Conservation (phyloP, 1,140 invertebrate genomes). For the Ridgeia piscesae region DNA sequence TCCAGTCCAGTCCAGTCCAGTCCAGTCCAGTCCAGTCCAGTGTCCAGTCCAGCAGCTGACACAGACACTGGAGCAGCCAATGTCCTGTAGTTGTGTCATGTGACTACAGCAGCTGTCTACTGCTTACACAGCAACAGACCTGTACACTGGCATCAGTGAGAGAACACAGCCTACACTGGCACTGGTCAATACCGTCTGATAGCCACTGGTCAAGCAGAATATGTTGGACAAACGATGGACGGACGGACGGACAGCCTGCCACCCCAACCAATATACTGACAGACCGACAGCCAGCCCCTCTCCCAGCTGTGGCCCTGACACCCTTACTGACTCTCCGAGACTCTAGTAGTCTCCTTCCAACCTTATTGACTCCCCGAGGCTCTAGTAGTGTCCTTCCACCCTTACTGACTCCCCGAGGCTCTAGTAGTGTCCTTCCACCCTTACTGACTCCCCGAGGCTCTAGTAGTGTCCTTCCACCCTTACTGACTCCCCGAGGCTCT, state of each 20-base stretch:
- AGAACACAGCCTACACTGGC: too few relatives aligned
- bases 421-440: neutral
- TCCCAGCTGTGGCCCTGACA: neutral
- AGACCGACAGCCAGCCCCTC: neutral
- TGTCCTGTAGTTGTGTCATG: too few relatives aligned
- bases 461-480: neutral
- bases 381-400: neutral
- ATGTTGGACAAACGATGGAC: neutral
- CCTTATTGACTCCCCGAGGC: neutral
- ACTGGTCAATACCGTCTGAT: too few relatives aligned
- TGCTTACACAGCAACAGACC: too few relatives aligned
- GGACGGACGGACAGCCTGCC: neutral
- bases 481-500: neutral
- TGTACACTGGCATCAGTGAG: too few relatives aligned
- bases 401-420: neutral
- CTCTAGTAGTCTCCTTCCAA: too few relatives aligned
- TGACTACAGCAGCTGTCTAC: too few relatives aligned
- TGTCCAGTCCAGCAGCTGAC: too few relatives aligned
- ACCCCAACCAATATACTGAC: neutral
- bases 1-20: too few relatives aligned
- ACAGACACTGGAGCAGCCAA: too few relatives aligned
- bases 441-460: neutral
- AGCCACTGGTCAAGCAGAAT: too few relatives aligned
- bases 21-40: too few relatives aligned
- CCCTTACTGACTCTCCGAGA: slow-evolving; percentile 12